Evolutionary conservation across 2,797 vertebrate genomes (phyloP).

Genomic region (Florisuga fusca): DNA sequence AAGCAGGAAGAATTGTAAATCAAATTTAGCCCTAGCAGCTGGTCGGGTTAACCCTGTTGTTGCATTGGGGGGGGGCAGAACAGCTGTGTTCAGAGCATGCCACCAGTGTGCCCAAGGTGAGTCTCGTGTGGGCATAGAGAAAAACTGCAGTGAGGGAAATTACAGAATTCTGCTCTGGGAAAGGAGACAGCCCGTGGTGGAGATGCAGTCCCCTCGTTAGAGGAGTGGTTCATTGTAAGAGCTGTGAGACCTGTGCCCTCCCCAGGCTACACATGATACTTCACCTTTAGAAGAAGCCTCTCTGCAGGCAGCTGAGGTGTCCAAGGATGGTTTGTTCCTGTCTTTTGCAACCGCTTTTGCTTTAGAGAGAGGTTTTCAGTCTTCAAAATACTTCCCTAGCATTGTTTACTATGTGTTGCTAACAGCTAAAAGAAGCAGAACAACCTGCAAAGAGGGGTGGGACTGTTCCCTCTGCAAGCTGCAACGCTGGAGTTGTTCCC

Average conservation of each 20-base stretch:
- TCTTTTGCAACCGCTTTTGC: background rate
- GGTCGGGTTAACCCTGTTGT: fast-evolving
- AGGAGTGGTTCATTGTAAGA: background rate
- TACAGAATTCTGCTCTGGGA: fast-evolving
- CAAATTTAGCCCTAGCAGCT: background rate
- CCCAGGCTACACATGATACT: background rate
- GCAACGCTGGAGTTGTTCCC: background rate
- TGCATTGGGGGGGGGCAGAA: background rate
- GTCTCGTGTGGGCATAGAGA: background rate
- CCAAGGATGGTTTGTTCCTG: background rate
- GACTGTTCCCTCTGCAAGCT: background rate
- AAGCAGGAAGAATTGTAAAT: background rate
- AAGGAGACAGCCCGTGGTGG: background rate
- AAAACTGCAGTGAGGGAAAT: background rate
- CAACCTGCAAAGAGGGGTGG: background rate
- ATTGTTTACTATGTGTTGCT: background rate
- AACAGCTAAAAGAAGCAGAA: background rate
- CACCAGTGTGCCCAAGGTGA: fast-evolving
- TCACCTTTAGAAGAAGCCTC: background rate
- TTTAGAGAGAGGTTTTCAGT: background rate
- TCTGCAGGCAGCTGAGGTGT: background rate
- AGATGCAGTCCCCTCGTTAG: fast-evolving
- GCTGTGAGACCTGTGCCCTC: background rate
- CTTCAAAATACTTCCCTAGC: background rate
- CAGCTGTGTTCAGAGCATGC: fast-evolving